phyloP scores from a whole-genome alignment of 1,140 invertebrate species.

The Pomacea maculata region DNA sequence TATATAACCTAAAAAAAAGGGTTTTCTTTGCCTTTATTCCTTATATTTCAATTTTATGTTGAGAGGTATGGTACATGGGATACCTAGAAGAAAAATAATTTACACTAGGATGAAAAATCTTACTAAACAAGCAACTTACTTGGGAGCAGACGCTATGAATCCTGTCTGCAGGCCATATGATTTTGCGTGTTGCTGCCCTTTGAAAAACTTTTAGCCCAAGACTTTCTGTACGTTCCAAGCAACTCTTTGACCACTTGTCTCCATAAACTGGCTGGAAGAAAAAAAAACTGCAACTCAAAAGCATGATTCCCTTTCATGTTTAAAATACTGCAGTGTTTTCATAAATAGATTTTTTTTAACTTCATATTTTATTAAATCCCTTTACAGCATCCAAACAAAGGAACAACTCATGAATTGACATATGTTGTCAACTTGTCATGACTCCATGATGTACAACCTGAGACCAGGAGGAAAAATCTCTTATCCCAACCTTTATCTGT shows the following conservation, averaged over 20 bases:
- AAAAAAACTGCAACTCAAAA: background rate
- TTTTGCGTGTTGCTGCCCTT: background rate
- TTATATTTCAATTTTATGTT: background rate
- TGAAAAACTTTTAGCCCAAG: background rate
- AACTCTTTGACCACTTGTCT: conserved; percentile 14
- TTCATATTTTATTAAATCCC: too few species aligned
- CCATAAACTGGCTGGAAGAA: conserved; percentile 9
- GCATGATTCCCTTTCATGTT: too few species aligned
- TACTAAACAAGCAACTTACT: background rate
- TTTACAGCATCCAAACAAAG: too few species aligned
- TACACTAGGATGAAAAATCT: background rate
- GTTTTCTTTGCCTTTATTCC: background rate
- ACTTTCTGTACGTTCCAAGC: conserved; percentile 3
- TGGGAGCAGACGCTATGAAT: background rate
- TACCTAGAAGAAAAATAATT: background rate
- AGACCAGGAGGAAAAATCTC: too few species aligned
- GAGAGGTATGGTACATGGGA: conserved; percentile 1
- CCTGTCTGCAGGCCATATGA: conserved; percentile 3
- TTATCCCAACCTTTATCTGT: too few species aligned
- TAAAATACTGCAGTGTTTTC: too few species aligned
- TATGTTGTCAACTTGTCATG: too few species aligned
- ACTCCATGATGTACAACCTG: too few species aligned
- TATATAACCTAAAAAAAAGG: background rate
- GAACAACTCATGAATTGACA: too few species aligned
- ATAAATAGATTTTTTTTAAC: too few species aligned